Conservation (phyloP, 2,888 invertebrate species). For the Diplolepis rosae region DNA sequence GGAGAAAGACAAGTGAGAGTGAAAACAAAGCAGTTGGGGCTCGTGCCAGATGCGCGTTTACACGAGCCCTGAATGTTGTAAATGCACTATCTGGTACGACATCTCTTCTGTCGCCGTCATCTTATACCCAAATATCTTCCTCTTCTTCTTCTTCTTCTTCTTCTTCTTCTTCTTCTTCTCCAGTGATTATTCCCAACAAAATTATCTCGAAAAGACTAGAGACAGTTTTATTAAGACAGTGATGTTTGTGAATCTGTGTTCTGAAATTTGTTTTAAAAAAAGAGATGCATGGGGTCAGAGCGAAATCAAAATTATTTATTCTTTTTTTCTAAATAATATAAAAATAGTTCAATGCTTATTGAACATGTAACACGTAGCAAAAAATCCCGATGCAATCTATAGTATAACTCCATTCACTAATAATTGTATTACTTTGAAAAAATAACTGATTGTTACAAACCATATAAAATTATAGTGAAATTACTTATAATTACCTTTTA, state of each 20-base stretch:
- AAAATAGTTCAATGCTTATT: too few relatives aligned
- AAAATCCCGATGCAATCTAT: too few relatives aligned
- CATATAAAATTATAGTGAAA: too few relatives aligned
- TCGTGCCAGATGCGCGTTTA: constrained; percentile 99
- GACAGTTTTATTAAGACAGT: background rate
- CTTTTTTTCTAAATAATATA: too few relatives aligned
- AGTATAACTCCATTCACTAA: too few relatives aligned
- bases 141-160: constrained; percentile 32
- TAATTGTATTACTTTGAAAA: too few relatives aligned
- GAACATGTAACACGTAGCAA: too few relatives aligned
- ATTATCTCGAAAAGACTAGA: constrained; percentile 10
- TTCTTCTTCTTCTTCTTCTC: constrained; percentile 34
- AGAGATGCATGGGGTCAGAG: background rate
- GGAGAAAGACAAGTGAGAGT: constrained; percentile 56
- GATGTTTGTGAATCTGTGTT: background rate
- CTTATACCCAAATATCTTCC: constrained; percentile 41
- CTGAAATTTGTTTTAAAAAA: background rate
- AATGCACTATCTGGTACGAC: constrained; percentile 99
- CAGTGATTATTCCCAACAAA: background rate
- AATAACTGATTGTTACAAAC: too few relatives aligned
- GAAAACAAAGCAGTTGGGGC: constrained; percentile 79
- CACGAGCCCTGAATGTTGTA: constrained; percentile 88
- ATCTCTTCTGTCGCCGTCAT: constrained; percentile 77
- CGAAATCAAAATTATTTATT: too few relatives aligned
- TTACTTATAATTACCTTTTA: too few relatives aligned